A percentile compares a stretch with the other conserved stretches of the same genome.
Conservation (phyloP, 2,888 invertebrate species). For the Altica lythri region DNA sequence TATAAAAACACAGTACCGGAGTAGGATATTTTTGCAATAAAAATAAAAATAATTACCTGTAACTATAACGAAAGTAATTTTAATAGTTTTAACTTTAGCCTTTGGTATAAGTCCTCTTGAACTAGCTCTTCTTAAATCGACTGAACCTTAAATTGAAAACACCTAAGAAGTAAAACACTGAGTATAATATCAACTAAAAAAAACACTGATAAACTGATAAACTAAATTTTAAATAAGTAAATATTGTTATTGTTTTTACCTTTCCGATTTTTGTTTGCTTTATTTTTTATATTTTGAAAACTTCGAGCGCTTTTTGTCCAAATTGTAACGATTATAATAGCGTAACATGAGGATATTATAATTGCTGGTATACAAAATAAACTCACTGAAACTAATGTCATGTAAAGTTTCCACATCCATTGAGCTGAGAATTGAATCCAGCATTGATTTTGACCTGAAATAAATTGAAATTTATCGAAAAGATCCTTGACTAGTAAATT, state of each 20-base stretch:
- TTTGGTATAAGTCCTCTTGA: slow-evolving; percentile 91
- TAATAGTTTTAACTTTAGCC: slow-evolving; percentile 93
- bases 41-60: slow-evolving; percentile 57
- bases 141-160: slow-evolving; percentile 43
- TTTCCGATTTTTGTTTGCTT: slow-evolving; percentile 23
- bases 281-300: slow-evolving; percentile 33
- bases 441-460: slow-evolving; percentile 71
- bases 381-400: slow-evolving; percentile 77
- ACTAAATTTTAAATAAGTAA: background rate
- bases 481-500: too few relatives aligned
- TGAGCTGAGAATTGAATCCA: slow-evolving; percentile 81
- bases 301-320: slow-evolving; percentile 74
- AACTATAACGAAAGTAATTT: slow-evolving; percentile 94
- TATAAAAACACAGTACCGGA: too few relatives aligned
- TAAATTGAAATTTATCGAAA: too few relatives aligned
- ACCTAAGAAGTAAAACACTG: slow-evolving; percentile 33
- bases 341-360: slow-evolving; percentile 85
- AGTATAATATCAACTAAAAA: slow-evolving; percentile 18
- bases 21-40: background rate
- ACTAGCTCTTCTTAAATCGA: slow-evolving; percentile 74
- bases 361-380: slow-evolving; percentile 83
- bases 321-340: slow-evolving; percentile 85
- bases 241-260: slow-evolving; percentile 23
- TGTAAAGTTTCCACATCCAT: slow-evolving; percentile 82
- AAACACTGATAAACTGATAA: slow-evolving; percentile 10